Evolutionary conservation across 2,113 vertebrate genomes (phyloP).

Genomic region (Poecilia latipinna): DNA sequence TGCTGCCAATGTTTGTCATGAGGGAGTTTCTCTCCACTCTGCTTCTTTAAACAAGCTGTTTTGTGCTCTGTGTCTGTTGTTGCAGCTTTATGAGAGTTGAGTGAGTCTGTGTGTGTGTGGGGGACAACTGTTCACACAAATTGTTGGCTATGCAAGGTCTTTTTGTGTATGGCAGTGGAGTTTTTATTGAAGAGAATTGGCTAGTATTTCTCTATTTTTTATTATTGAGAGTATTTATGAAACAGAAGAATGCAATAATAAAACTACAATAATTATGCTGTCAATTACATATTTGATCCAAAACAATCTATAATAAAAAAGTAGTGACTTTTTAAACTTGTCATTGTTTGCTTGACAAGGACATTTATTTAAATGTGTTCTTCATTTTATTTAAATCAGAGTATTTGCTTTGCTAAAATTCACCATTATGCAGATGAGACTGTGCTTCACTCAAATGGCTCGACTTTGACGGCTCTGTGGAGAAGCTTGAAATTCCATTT

Average conservation of each 20-base stretch:
- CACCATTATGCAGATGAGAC: neutral
- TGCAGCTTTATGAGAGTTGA: slow-evolving; percentile 40
- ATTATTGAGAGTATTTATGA: too few relatives aligned
- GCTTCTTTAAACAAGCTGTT: slow-evolving; percentile 32
- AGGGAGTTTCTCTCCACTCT: slow-evolving; percentile 53
- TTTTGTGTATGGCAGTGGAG: neutral
- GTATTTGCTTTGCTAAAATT: neutral
- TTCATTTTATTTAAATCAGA: neutral
- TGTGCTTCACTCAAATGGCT: neutral
- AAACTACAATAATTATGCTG: neutral
- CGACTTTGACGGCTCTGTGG: neutral
- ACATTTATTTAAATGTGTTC: too few relatives aligned
- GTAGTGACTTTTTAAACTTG: too few relatives aligned
- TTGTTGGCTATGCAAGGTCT: neutral
- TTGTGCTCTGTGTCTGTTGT: slow-evolving; percentile 44
- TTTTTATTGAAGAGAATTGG: neutral
- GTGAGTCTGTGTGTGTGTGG: neutral
- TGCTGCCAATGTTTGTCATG: slow-evolving; percentile 56
- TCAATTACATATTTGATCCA: too few relatives aligned
- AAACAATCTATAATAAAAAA: too few relatives aligned
- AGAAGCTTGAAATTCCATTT: neutral
- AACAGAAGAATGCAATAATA: neutral
- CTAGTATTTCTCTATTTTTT: too few relatives aligned
- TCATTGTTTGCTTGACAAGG: too few relatives aligned
- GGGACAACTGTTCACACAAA: slow-evolving; percentile 10